Conservation (phyloP, 2,113 vertebrate genomes). For the Marcusenius ussheri region DNA sequence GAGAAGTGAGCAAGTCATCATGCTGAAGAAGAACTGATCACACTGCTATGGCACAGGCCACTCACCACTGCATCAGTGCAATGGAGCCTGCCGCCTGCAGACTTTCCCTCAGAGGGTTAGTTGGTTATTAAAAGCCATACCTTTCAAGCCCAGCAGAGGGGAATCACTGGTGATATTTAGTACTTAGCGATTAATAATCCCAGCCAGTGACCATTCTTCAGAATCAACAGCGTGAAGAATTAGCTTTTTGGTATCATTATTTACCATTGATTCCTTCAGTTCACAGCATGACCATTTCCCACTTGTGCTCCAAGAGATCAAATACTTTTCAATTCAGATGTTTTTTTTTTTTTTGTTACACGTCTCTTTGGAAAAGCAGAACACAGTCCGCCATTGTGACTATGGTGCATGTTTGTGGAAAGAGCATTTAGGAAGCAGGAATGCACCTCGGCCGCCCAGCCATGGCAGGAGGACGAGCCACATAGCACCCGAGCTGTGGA, state of each 20-base stretch:
- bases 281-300: background rate
- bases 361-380: background rate
- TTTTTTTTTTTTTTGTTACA: background rate
- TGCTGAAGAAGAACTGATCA: background rate
- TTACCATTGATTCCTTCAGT: background rate
- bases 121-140: background rate
- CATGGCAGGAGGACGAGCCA: background rate
- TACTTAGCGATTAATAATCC: background rate
- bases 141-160: background rate
- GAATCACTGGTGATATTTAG: background rate
- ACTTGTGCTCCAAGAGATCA: background rate
- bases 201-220: background rate
- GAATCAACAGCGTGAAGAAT: background rate
- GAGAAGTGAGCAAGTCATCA: background rate
- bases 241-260: background rate
- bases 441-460: background rate
- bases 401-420: background rate
- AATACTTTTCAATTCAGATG: background rate
- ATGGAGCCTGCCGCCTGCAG: background rate
- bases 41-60: background rate
- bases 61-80: background rate
- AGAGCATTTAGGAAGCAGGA: background rate
- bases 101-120: background rate
- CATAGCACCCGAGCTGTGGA: background rate
- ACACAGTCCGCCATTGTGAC: background rate